Base-by-base conservation (phyloP, 2,888 invertebrate species). In the Eupithecia exiguata region DNA sequence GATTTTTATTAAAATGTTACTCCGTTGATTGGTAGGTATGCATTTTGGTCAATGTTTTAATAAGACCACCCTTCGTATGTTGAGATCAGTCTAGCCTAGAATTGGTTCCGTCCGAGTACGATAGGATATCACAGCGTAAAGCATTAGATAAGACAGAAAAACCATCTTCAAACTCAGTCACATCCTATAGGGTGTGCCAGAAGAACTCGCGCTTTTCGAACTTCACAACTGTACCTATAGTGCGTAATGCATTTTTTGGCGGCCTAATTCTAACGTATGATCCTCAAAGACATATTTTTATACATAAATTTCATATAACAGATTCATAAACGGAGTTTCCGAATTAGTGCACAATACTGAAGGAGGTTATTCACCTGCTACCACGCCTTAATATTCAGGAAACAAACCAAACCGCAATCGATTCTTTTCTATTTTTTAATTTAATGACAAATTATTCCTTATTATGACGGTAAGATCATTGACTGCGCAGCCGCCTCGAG, bases 31-130 rank as follows among this genome's bases (percentile, higher is more conserved):
- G n/a, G 21, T 46, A 18, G 5, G 46, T 49, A 49, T n/a, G 18
- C n/a, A 21, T 53, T 53, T 10, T 58, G 14, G 25, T 58, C 5
- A 58, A 14, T 21, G 21, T 53, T 53, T 58, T 58, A 53, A n/a
- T 53, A 58, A 14, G 58, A 66, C 40, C 66, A 40, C 66, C 40
- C 12, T 66, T 25, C 36, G 66, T 35, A 65, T 66, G 21, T 38
- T 38, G 66, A 25, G 66, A 84, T 87, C 84, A 79, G 79, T 82
- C 87, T 88, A 90, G 82, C 86, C 88, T 92, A 92, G 77, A 85
- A 92, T 93, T 93, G 93, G 93, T 92, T 93, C 93, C 86, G 81
- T 89, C 84, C 81, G 85, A 85, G 87, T 79, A 82, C 81, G 82
- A 83, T 83, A 85, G 80, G 74, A 75, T 78, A 78, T 81, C 85